Evolutionary conservation across 2,888 invertebrate genomes (phyloP).

Genomic region (Girardia tigrina): DNA sequence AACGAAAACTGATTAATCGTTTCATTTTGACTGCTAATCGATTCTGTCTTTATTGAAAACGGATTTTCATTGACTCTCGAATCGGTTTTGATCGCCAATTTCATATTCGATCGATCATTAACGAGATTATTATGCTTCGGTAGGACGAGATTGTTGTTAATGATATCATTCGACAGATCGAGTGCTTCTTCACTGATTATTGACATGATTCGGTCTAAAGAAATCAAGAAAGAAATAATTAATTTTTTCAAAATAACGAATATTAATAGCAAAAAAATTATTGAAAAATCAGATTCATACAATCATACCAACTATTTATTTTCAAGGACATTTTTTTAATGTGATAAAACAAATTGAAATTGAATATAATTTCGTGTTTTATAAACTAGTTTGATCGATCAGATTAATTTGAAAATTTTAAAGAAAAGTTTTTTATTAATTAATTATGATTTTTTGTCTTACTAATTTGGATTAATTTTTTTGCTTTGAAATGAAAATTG

Average conservation of each 20-base stretch:
- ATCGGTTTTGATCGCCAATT: neutral
- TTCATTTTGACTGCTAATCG: neutral
- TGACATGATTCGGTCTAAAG: conserved; percentile 3
- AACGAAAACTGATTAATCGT: neutral
- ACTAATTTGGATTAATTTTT: no score
- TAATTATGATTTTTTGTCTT: no score
- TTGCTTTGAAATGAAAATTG: no score
- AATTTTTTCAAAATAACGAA: neutral
- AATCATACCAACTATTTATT: conserved; percentile 23
- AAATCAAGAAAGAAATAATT: no score
- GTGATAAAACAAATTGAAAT: neutral
- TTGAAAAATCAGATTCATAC: neutral
- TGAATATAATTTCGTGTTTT: no score
- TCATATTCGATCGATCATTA: conserved; percentile 1
- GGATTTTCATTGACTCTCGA: neutral
- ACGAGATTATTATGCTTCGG: neutral
- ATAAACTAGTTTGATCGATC: no score
- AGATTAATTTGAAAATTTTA: no score
- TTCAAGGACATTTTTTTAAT: conserved; percentile 1
- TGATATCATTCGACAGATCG: conserved; percentile 7
- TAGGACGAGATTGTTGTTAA: conserved; percentile 13
- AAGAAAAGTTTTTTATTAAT: no score
- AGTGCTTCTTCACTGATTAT: conserved; percentile 2
- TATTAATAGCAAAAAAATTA: neutral
- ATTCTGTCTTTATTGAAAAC: neutral